phyloP scores from a whole-genome alignment of 2,797 vertebrate genomes.

The Oreochromis grahami region DNA sequence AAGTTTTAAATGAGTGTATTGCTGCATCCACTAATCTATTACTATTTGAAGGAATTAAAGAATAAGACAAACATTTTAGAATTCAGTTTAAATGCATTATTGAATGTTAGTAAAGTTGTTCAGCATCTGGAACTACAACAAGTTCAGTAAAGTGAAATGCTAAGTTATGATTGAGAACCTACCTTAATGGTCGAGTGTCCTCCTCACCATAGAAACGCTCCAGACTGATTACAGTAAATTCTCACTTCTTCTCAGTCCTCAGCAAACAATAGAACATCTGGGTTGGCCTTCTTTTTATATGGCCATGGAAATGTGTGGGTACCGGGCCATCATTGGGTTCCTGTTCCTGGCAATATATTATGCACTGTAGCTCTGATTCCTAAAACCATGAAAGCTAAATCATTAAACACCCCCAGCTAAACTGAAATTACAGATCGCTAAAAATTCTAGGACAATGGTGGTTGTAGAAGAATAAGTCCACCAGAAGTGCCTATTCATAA shows the following conservation, averaged over 20 bases:
- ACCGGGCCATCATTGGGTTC: background rate
- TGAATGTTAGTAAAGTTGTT: background rate
- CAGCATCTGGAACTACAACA: background rate
- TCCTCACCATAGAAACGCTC: background rate
- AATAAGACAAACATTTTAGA: background rate
- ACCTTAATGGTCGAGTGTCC: constrained; percentile 5
- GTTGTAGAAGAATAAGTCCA: background rate
- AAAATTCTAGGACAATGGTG: constrained; percentile 10
- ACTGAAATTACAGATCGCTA: constrained; percentile 33
- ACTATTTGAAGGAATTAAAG: background rate
- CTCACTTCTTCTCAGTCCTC: background rate
- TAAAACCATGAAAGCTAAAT: constrained; percentile 4
- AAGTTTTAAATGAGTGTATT: fast-evolving
- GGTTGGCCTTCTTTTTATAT: constrained; percentile 36
- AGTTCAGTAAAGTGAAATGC: background rate
- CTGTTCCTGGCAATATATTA: background rate
- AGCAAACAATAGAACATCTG: background rate
- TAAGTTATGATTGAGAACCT: background rate
- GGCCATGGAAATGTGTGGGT: background rate
- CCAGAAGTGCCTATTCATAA: constrained; percentile 9
- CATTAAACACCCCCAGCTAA: constrained; percentile 6
- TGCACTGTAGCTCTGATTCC: background rate
- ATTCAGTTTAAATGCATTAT: background rate
- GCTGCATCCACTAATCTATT: background rate
- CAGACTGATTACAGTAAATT: background rate